These are phyloP conservation scores for Alloscopus bannaensis DNA, from an alignment of 2,888 invertebrate species.

Conservation along the genomic window DNA sequence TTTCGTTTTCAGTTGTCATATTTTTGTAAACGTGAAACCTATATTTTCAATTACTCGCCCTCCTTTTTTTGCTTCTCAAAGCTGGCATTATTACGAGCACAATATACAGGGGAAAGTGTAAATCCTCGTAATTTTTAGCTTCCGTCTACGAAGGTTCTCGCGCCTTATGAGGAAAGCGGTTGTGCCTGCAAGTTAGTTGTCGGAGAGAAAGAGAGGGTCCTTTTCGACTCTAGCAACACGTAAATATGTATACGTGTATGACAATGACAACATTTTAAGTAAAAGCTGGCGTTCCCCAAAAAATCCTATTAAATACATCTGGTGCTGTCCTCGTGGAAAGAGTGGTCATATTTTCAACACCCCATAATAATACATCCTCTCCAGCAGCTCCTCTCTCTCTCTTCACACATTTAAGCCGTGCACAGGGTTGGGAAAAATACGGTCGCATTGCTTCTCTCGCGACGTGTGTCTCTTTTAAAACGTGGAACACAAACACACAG, in stretches of 20 bases:
- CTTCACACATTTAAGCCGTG: no score
- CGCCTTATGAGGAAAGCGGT: no score
- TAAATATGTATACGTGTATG: no score
- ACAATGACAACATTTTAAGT: constrained; percentile 44
- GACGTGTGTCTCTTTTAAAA: background rate
- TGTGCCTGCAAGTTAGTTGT: background rate
- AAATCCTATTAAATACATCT: constrained; percentile 59
- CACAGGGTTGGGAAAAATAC: constrained; percentile 8
- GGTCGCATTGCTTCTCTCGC: background rate
- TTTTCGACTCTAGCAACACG: constrained; percentile 13
- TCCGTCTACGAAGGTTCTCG: background rate
- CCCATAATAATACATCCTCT: constrained; percentile 55
- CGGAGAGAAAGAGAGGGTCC: constrained; percentile 2
- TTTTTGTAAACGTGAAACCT: no score
- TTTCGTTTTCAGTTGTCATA: background rate
- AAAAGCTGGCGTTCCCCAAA: constrained; percentile 24
- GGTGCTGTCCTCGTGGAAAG: constrained; percentile 35
- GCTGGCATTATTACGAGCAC: constrained; percentile 52
- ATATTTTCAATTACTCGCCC: background rate
- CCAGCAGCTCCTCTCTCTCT: constrained; percentile 9
- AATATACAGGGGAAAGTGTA: constrained; percentile 25
- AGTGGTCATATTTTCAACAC: constrained; percentile 59
- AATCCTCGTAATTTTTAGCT: constrained; percentile 42
- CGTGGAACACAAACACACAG: no score
- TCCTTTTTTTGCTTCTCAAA: no score